These are phyloP conservation scores for Noctua comes DNA, from an alignment of 2,888 invertebrate genomes.

Conservation along the genomic window DNA sequence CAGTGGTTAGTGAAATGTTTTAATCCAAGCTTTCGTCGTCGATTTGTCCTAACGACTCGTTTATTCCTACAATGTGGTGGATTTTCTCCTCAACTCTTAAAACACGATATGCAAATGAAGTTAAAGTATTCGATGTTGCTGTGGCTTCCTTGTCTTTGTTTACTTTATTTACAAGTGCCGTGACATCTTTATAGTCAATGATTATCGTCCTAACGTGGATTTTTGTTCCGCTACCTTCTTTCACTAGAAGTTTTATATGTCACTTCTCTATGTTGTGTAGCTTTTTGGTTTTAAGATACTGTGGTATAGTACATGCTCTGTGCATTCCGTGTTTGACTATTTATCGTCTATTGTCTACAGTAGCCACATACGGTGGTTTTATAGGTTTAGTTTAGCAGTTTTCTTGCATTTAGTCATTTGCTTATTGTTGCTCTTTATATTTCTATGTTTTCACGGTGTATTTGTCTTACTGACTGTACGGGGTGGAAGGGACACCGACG, in stretches of 20 bases:
- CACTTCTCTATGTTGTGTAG: slow-evolving; percentile 14
- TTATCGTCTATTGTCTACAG: slow-evolving; percentile 48
- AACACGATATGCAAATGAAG: slow-evolving; percentile 78
- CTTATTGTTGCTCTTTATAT: neutral
- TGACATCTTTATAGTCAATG: slow-evolving; percentile 59
- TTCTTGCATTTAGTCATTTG: slow-evolving; percentile 8
- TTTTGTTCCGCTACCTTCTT: slow-evolving; percentile 52
- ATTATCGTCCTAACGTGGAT: slow-evolving; percentile 49
- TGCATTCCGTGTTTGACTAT: slow-evolving; percentile 29
- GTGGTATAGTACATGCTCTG: slow-evolving; percentile 18
- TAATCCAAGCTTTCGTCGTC: slow-evolving; percentile 71
- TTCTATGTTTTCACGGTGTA: neutral
- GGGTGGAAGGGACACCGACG: too few species aligned
- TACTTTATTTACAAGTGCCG: slow-evolving; percentile 54
- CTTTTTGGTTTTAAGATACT: slow-evolving; percentile 27
- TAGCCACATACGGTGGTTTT: slow-evolving; percentile 2
- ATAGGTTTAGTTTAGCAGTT: slow-evolving; percentile 8
- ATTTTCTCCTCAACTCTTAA: slow-evolving; percentile 58
- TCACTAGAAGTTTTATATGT: slow-evolving; percentile 19
- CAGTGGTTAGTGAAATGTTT: slow-evolving; percentile 68
- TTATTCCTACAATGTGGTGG: slow-evolving; percentile 58
- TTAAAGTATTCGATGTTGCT: slow-evolving; percentile 62
- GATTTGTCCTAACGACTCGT: slow-evolving; percentile 73
- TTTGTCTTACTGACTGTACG: neutral
- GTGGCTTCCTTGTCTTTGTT: slow-evolving; percentile 62